Evolutionary conservation across 2,888 invertebrate species (phyloP).

Genomic region (Amorpha juglandis): DNA sequence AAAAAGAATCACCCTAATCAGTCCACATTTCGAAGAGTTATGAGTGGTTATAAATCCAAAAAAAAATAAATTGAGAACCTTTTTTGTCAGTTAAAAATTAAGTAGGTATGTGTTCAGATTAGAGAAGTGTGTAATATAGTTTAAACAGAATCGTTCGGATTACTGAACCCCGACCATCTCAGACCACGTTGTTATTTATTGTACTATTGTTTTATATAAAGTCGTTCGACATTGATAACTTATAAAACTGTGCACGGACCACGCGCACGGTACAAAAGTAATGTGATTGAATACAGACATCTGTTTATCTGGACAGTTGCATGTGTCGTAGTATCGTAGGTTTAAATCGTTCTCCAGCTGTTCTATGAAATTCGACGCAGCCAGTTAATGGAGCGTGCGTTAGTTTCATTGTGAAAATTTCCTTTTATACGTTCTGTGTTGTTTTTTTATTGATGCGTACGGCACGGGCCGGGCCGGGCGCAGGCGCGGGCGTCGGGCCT

Average conservation of each 20-base stretch:
- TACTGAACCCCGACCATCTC: conserved; percentile 24
- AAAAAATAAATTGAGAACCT: too few relatives aligned
- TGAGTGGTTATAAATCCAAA: too few relatives aligned
- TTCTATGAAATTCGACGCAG: conserved; percentile 75
- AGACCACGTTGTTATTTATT: conserved; percentile 37
- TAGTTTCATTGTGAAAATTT: conserved; percentile 58
- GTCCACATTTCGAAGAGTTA: too few relatives aligned
- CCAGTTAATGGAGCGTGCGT: conserved; percentile 71
- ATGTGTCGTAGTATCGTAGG: conserved; percentile 60
- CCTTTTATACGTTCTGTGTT: conserved; percentile 37
- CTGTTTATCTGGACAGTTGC: conserved; percentile 53
- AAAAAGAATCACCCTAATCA: too few relatives aligned
- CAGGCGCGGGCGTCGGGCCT: conserved; percentile 27
- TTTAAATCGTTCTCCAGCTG: conserved; percentile 68
- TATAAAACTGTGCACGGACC: conserved; percentile 27
- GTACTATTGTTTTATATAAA: conserved; percentile 29
- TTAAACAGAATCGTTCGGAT: conserved; percentile 8
- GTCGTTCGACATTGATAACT: conserved; percentile 8
- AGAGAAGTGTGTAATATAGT: conserved; percentile 6
- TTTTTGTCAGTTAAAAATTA: too few relatives aligned
- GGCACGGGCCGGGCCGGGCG: conserved; percentile 44
- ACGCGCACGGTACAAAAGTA: conserved; percentile 31
- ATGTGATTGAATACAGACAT: conserved; percentile 35
- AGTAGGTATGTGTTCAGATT: background rate
- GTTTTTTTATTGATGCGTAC: conserved; percentile 46